Evolutionary conservation across 2,797 vertebrate species (phyloP).

Genomic region (Cirrhinus molitorella): DNA sequence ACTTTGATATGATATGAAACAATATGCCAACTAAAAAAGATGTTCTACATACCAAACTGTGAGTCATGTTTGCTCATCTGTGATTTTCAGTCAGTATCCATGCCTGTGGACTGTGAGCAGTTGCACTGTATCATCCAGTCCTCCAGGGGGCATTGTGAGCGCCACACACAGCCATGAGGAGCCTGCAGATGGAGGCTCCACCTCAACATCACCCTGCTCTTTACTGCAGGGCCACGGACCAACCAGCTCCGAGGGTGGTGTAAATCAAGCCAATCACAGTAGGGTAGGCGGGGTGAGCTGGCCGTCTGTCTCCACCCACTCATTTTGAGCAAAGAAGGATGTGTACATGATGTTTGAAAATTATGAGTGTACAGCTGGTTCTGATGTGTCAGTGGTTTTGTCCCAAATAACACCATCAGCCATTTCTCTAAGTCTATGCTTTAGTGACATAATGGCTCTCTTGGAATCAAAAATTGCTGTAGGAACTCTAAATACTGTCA

Average conservation of each 20-base stretch:
- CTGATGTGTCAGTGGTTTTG: not conserved
- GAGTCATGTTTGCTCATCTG: not conserved
- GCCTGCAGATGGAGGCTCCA: slow-evolving; percentile 68
- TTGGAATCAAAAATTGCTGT: not conserved
- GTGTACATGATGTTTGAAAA: not conserved
- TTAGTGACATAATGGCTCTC: not conserved
- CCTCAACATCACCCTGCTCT: slow-evolving; percentile 72
- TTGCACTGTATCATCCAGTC: slow-evolving; percentile 76
- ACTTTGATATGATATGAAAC: slow-evolving; percentile 16
- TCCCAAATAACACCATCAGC: not conserved
- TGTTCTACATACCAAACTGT: too few species aligned
- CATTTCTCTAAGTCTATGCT: not conserved
- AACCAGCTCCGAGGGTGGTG: slow-evolving; percentile 76
- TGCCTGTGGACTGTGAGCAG: slow-evolving; percentile 92
- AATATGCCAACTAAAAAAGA: slow-evolving; percentile 1
- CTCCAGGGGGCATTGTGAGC: slow-evolving; percentile 68
- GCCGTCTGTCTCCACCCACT: slow-evolving; percentile 82
- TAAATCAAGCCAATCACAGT: slow-evolving; percentile 76
- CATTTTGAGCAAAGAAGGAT: slow-evolving; percentile 74
- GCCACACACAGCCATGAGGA: slow-evolving; percentile 73
- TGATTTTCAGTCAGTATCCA: slow-evolving; percentile 84
- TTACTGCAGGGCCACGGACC: slow-evolving; percentile 75
- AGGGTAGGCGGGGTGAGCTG: slow-evolving; percentile 81
- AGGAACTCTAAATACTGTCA: not conserved
- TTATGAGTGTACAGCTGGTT: not conserved